Base-by-base conservation (phyloP, 2,888 invertebrate genomes). In the Nemotelus pantherinus region DNA sequence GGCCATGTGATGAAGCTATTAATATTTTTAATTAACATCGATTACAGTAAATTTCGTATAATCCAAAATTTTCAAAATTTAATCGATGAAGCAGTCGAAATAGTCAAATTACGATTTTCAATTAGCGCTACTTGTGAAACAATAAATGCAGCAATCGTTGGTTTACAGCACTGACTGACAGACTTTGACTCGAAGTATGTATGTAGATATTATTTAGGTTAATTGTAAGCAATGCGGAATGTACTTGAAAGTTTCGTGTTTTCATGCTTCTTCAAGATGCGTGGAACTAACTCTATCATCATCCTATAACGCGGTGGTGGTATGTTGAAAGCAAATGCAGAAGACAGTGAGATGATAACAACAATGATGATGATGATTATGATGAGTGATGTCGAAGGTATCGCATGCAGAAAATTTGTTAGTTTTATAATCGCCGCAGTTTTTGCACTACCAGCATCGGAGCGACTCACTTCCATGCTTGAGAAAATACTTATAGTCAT, bases 11-110 rank as follows among this genome's bases (percentile, higher is more conserved):
- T 68, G 68, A 39, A 68, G 2, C 68, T 41, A 68, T 39, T n/a
- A 50, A n/a, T 50, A 68, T 50, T 44, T 48, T 68, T 68, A 68
- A 68, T 68, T 25, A 68, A 68, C n/a, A 25, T 68, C 39, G 50
- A 50, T 68, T 68, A 50, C 48, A 68, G 41, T 48, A n/a, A 48
- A 68, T 39, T 68, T 53, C 41, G 68, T 9, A 48, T 50, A 9
- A 68, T n/a, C 45, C 25, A 25, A 25, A 25, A 25, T 10, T 6
- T 44, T 65, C 45, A 39, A 44, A 53, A 39, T 41, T 25, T 68
- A 68, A 44, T 48, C 41, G 65, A 45, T 65, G 53, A 25, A 25
- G 25, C 25, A 25, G 41, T 68, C 47, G n/a, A 65, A 47, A 65
- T 45, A 10, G 47, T 5, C 7, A 65, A 65, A 44, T 47, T 63